These are phyloP conservation scores for Brachionus rotundiformis DNA, from an alignment of 1,140 invertebrate genomes.

Conservation along the genomic window DNA sequence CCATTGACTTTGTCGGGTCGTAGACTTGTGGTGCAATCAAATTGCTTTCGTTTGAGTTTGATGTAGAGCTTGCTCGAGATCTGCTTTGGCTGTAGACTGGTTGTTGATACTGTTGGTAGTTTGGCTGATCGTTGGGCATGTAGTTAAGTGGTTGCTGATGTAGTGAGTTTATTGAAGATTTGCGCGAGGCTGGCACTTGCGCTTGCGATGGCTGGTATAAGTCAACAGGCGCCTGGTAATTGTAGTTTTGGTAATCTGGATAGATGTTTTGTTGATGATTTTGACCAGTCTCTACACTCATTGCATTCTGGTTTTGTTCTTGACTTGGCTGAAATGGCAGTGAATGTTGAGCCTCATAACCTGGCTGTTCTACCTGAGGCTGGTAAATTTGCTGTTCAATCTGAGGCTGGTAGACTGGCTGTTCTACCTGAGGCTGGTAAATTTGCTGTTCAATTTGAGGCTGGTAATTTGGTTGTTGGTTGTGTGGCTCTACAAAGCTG, in stretches of 20 bases:
- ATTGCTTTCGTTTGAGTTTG: not conserved
- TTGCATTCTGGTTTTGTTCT: too few species aligned
- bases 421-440: too few species aligned
- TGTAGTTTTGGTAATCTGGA: not conserved
- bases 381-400: too few species aligned
- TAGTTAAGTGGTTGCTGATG: not conserved
- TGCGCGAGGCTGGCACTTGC: not conserved
- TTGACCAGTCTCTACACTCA: too few species aligned
- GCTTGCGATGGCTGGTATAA: not conserved
- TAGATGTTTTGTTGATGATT: conserved; percentile 7
- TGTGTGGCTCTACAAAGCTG: not conserved
- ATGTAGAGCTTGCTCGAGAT: not conserved
- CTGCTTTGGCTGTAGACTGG: not conserved
- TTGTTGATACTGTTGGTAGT: not conserved
- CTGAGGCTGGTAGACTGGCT: too few species aligned
- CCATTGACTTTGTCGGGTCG: not conserved
- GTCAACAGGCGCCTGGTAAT: not conserved
- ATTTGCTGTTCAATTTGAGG: too few species aligned
- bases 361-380: too few species aligned
- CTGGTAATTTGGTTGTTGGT: not conserved
- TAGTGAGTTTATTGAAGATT: not conserved
- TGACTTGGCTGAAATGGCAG: not conserved
- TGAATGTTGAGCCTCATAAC: not conserved
- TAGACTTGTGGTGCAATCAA: not conserved
- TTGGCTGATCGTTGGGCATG: not conserved